A percentile compares a stretch with the other conserved stretches of the same genome.
Evolutionary conservation across 35 echinoderm and acorn worm genomes (phyloP).

Genomic region (Patiria miniata): DNA sequence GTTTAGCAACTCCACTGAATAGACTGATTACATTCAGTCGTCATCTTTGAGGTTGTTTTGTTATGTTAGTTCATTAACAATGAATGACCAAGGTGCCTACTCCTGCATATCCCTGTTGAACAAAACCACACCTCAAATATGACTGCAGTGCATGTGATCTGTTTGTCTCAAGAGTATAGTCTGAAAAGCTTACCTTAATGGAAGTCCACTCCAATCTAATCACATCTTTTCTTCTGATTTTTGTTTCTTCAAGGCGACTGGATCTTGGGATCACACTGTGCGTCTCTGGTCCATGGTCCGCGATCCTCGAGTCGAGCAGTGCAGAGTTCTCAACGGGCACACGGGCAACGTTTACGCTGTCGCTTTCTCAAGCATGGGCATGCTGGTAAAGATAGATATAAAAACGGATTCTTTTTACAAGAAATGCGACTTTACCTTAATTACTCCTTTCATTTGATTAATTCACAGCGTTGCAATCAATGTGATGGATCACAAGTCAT

Average conservation of each 20-base stretch:
- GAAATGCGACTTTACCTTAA: not conserved
- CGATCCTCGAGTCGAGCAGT: conserved; percentile 27
- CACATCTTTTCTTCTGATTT: not conserved
- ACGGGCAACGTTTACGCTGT: conserved; percentile 70
- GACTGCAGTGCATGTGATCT: not conserved
- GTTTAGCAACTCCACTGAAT: too few relatives aligned
- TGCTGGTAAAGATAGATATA: conserved; percentile 63
- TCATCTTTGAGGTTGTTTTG: too few relatives aligned
- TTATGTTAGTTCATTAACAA: too few relatives aligned
- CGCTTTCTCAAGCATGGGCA: conserved; percentile 80
- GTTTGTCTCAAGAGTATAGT: too few relatives aligned
- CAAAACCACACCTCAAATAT: too few relatives aligned
- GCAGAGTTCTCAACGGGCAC: conserved; percentile 77
- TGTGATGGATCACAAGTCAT: too few relatives aligned
- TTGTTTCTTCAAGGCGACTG: conserved; percentile 66
- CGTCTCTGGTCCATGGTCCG: conserved; percentile 69
- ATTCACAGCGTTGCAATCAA: too few relatives aligned
- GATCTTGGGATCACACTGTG: conserved; percentile 89
- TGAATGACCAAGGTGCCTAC: too few relatives aligned
- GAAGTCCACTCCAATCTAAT: not conserved
- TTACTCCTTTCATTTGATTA: too few relatives aligned
- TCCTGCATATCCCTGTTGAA: too few relatives aligned
- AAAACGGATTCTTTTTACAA: not conserved
- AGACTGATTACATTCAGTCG: too few relatives aligned
- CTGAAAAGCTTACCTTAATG: not conserved